phyloP scores from a whole-genome alignment of 2,888 invertebrate genomes.

The Epsilonema sp. region DNA sequence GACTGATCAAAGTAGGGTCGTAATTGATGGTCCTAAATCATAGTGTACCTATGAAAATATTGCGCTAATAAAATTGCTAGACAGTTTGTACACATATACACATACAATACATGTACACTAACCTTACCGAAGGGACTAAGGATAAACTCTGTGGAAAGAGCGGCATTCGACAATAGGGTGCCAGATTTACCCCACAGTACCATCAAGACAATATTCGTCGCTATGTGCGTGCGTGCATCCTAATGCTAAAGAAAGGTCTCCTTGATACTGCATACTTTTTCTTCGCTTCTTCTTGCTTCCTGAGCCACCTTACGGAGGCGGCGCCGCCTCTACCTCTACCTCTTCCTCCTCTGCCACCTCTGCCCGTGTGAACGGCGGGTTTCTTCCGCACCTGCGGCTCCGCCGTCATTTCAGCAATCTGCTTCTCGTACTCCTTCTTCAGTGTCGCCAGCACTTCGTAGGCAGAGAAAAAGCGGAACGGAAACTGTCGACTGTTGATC shows the following conservation, averaged over 20 bases:
- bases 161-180: no score
- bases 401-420: background rate
- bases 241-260: no score
- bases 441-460: slow-evolving; percentile 30
- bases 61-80: background rate
- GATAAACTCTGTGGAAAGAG: no score
- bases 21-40: slow-evolving; percentile 6
- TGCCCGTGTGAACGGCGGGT: no score
- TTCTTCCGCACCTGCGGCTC: background rate
- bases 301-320: background rate
- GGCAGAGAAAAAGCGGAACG: slow-evolving; percentile 35
- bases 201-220: no score
- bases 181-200: no score
- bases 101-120: no score
- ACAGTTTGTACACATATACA: no score
- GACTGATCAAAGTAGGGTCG: slow-evolving; percentile 19
- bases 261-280: no score
- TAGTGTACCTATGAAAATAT: background rate
- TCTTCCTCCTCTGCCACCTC: background rate
- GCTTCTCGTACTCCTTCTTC: slow-evolving; percentile 23
- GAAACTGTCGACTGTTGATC: slow-evolving; percentile 33
- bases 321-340: background rate
- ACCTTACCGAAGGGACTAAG: no score
- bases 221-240: no score
- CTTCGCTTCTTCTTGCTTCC: no score